These are phyloP conservation scores for Xiphophorus maculatus DNA, from an alignment of 2,113 vertebrate genomes.

Conservation along the genomic window DNA sequence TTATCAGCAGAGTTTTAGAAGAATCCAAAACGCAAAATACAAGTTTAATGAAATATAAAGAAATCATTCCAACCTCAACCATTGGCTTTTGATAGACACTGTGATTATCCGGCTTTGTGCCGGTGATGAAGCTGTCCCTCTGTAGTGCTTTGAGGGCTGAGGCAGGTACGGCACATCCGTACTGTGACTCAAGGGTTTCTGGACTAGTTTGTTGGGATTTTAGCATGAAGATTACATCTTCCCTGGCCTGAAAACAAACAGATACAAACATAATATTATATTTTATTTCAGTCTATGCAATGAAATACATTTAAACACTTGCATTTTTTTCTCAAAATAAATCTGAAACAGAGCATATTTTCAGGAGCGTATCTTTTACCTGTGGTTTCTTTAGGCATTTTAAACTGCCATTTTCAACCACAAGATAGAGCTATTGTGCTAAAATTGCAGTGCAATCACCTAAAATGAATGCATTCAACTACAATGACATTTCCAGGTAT, in stretches of 20 bases:
- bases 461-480: background rate
- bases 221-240: conserved; percentile 93
- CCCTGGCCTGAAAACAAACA: conserved; percentile 84
- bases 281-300: background rate
- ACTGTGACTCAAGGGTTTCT: conserved; percentile 87
- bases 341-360: background rate
- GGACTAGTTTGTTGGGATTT: conserved; percentile 87
- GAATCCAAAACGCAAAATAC: background rate
- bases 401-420: conserved; percentile 49
- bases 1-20: background rate
- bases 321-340: background rate
- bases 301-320: background rate
- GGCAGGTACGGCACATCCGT: conserved; percentile 84
- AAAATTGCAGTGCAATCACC: conserved; percentile 10
- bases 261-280: background rate
- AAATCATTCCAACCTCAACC: conserved; percentile 84
- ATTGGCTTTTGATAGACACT: conserved; percentile 93
- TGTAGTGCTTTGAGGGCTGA: conserved; percentile 89
- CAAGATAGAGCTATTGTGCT: conserved; percentile 62
- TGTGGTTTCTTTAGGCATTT: background rate
- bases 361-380: background rate
- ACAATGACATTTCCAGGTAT: background rate
- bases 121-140: conserved; percentile 85
- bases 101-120: conserved; percentile 81
- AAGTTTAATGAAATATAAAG: background rate